Evolutionary conservation across 2,797 vertebrate genomes (phyloP).

Genomic region (Falco naumanni): DNA sequence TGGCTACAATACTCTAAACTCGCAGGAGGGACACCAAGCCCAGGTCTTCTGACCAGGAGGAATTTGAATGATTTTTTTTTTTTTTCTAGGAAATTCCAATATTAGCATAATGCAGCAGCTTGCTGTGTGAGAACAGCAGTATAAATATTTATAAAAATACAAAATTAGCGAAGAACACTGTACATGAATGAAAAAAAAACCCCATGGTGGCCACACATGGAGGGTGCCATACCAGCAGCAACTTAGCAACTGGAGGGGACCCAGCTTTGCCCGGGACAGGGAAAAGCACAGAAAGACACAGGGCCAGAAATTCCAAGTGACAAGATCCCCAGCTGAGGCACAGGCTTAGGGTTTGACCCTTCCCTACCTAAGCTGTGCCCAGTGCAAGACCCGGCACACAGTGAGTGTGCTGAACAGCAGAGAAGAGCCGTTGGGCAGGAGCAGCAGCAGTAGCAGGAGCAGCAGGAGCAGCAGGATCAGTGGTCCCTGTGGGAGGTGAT

Average conservation of each 20-base stretch:
- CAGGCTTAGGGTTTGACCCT: neutral
- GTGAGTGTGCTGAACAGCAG: neutral
- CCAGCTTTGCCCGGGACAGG: neutral
- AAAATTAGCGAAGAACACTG: neutral
- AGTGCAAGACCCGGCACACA: neutral
- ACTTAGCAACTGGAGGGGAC: neutral
- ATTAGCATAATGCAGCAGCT: neutral
- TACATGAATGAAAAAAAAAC: neutral
- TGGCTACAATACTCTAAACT: fast-evolving
- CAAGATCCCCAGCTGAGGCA: neutral
- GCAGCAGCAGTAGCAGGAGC: no score
- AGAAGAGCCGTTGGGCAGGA: neutral
- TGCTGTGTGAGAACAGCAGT: neutral
- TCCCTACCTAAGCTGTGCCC: no score
- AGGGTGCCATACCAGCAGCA: neutral
- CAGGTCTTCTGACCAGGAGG: neutral
- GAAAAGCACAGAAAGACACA: neutral
- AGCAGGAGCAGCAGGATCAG: neutral
- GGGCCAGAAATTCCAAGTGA: neutral
- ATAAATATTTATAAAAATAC: neutral
- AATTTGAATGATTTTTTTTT: neutral
- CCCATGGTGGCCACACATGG: neutral
- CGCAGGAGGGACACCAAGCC: fast-evolving
- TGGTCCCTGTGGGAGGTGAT: neutral
- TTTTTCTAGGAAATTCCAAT: neutral